These are phyloP conservation scores for Strongylocentrotus purpuratus DNA, from an alignment of 35 echinoderm and acorn worm genomes.

Conservation along the genomic window DNA sequence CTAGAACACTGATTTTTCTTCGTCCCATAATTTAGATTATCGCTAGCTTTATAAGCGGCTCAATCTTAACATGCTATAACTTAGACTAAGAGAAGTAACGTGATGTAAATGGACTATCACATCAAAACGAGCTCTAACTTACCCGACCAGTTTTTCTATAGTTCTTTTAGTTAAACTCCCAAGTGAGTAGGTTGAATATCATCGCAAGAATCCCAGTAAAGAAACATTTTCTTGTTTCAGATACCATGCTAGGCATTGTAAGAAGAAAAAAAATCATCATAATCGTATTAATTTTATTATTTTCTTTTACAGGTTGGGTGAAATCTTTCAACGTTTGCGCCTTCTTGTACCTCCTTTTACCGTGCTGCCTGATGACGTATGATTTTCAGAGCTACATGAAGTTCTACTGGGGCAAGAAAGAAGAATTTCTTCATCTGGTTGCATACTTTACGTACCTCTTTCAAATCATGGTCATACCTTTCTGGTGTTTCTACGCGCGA, in stretches of 20 bases:
- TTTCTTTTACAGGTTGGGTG: neutral
- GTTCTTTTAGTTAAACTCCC: no score
- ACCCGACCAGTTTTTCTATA: no score
- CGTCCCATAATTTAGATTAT: no score
- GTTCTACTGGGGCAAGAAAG: conserved; percentile 44
- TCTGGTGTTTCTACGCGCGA: conserved; percentile 38
- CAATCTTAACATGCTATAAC: no score
- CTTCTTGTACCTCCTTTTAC: conserved; percentile 34
- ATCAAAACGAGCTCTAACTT: no score
- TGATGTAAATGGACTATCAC: no score
- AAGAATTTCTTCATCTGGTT: conserved; percentile 40
- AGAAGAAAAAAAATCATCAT: neutral
- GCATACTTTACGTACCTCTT: conserved; percentile 67
- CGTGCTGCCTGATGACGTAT: conserved; percentile 33
- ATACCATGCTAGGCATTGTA: neutral
- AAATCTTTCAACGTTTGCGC: neutral
- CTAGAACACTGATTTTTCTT: no score
- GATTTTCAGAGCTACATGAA: conserved; percentile 30
- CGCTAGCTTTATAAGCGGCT: no score
- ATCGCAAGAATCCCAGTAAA: no score
- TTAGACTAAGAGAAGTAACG: no score
- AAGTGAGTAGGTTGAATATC: no score
- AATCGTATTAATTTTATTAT: neutral
- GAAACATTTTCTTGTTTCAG: no score
- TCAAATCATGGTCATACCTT: conserved; percentile 50